A percentile compares a stretch with the other conserved stretches of the same genome.
These are phyloP conservation scores for Condylostylus longicornis DNA, from an alignment of 1,140 invertebrate genomes.

Conservation along the genomic window DNA sequence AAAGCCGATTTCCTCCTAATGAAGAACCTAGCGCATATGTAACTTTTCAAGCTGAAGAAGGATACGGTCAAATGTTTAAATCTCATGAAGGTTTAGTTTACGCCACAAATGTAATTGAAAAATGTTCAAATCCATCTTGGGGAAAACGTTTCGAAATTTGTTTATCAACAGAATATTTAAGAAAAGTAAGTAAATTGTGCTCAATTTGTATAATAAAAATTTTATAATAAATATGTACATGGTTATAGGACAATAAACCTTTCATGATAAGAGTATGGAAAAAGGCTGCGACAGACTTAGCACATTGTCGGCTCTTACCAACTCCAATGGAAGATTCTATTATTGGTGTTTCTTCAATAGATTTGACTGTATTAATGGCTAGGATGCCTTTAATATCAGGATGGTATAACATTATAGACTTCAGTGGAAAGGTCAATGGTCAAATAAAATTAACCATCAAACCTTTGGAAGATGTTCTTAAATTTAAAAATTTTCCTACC, in stretches of 20 bases:
- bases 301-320: constrained; percentile 17
- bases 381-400: constrained; percentile 38
- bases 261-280: constrained; percentile 47
- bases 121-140: constrained; percentile 40
- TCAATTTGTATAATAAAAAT: constrained; percentile 5
- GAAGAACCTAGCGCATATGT: constrained; percentile 42
- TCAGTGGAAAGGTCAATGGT: constrained; percentile 42
- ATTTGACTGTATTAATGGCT: constrained; percentile 37
- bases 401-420: constrained; percentile 47
- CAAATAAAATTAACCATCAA: constrained; percentile 38
- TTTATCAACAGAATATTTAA: constrained; percentile 37
- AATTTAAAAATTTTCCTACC: constrained; percentile 2
- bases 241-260: constrained; percentile 39
- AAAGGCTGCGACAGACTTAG: constrained; percentile 22
- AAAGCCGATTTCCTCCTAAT: constrained; percentile 18
- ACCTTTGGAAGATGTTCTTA: constrained; percentile 7
- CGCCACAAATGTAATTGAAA: constrained; percentile 36
- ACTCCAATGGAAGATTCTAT: constrained; percentile 38
- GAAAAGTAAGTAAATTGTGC: constrained; percentile 32
- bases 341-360: constrained; percentile 43
- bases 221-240: no score
- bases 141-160: constrained; percentile 37
- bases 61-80: constrained; percentile 20
- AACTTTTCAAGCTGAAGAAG: constrained; percentile 36
- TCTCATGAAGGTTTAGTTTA: constrained; percentile 29